Conservation (phyloP, 92 coral and sea anemone genomes). For the Heliopora coerulea region DNA sequence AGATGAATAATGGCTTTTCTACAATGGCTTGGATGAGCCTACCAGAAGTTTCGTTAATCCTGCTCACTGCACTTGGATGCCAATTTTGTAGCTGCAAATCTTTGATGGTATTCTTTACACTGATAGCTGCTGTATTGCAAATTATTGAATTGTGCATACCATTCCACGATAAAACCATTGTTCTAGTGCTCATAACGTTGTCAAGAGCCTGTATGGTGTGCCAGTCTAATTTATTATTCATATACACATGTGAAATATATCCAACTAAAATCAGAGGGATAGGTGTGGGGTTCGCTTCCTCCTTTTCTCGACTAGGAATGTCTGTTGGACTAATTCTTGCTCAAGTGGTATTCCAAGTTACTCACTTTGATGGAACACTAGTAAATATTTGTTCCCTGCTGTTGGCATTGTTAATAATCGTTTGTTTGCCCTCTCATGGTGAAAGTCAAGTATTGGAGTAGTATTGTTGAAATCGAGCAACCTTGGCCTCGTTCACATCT, state of each 20-base stretch:
- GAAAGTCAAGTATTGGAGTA: too few species aligned
- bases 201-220: neutral
- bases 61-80: neutral
- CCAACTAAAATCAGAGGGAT: constrained; percentile 2
- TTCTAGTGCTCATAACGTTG: constrained; percentile 2
- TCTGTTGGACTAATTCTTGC: neutral
- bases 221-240: neutral
- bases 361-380: neutral
- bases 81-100: neutral
- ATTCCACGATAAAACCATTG: neutral
- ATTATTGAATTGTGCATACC: neutral
- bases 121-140: neutral
- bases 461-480: too few species aligned
- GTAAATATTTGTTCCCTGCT: neutral
- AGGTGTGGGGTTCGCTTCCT: neutral
- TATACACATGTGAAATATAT: neutral
- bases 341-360: neutral
- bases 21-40: constrained; percentile 20
- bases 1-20: neutral
- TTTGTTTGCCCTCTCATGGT: neutral
- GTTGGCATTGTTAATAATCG: neutral
- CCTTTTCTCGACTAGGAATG: constrained; percentile 12
- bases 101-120: neutral
- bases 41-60: neutral
- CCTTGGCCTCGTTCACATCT: too few species aligned